Conservation (phyloP, 2,797 vertebrate species). For the Buceros bicornis region DNA sequence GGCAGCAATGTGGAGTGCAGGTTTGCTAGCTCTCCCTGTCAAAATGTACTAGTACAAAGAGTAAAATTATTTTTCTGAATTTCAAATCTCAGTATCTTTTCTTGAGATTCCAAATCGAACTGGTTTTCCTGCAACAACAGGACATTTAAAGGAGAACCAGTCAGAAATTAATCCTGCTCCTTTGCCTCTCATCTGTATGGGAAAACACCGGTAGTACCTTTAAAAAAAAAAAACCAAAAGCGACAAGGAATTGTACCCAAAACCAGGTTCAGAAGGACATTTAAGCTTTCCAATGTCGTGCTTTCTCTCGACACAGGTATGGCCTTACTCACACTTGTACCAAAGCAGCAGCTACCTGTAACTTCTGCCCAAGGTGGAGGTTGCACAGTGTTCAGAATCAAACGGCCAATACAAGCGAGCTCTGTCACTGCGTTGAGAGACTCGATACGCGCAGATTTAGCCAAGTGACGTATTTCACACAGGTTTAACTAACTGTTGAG, state of each 20-base stretch:
- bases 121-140: not conserved
- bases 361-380: not conserved
- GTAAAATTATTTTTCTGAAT: not conserved
- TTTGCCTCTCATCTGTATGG: not conserved
- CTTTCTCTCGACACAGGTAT: not conserved
- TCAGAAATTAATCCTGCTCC: not conserved
- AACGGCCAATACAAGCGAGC: not conserved
- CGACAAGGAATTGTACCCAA: not conserved
- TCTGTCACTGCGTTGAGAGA: not conserved
- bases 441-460: not conserved
- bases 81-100: not conserved
- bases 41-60: not conserved
- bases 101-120: not conserved
- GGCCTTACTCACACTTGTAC: not conserved
- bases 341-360: not conserved
- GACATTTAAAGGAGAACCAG: not conserved
- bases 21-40: not conserved
- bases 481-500: slow-evolving; percentile 24
- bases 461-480: not conserved
- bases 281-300: not conserved
- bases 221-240: not conserved
- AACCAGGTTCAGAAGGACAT: not conserved
- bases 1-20: not conserved
- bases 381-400: not conserved
- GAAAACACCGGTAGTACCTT: not conserved